Evolutionary conservation across 1,140 invertebrate genomes (phyloP), one percentile per base, ranked within the genome.

Genomic region (Acromyrmex charruanus): DNA sequence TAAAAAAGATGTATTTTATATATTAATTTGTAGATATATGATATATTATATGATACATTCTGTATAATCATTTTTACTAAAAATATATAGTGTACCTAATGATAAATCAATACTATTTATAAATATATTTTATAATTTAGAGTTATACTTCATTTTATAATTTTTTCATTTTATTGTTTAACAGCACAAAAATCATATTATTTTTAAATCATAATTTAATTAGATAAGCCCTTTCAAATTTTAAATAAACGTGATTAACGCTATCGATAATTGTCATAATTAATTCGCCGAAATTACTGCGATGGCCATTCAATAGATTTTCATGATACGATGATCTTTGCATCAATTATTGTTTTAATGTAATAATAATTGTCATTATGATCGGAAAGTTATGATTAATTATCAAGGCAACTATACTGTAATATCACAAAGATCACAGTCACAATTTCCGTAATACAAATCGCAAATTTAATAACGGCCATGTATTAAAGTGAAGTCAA

Each of bases 321-420:
- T 81, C 31, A 81, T 44, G 68, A 0, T 53, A 51, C 18, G 7
- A 35, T 21, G 66, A 82, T 49, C 53, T 31, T 61, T 31, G 68
- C 18, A 49, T 44, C 35, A 28, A 25, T 82, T 74, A 74, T 74
- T 82, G 39, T 74, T 82, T 82, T 35, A 51, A 82, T 72, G 39
- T 82, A 55, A 82, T 82, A 74, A 72, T 61, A 49, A 74, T 72
- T 1, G 53, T 35, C 12, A 28, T 7, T 82, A 74, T 59, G 61
- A 55, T 59, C 12, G 25, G 35, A 82, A 18, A 3, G 6, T 74
- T 82, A 18, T 7, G 28, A 49, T 84, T 84, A 74, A 74, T 84
- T 75, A 84, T 84, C n/a, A 63, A 39, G 28, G 14, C 39, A 75
- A 10, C 12, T 18, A 39, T 39, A 51, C 2, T 39, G 31, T 72